phyloP scores from a whole-genome alignment of 2,888 invertebrate genomes.

The Cyrtodaria siliqua region DNA sequence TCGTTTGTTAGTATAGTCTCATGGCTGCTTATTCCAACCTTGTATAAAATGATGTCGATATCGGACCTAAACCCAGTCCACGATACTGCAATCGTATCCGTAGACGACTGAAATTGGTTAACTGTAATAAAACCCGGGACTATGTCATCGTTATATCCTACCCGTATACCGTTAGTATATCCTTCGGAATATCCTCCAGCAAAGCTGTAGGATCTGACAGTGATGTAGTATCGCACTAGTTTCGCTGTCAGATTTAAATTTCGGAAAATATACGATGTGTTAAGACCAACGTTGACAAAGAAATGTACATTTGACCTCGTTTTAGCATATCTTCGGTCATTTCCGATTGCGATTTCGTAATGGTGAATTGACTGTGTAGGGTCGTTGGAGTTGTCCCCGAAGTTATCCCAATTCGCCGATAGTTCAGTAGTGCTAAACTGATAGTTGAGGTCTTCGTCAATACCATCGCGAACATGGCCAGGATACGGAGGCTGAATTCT shows the following conservation, averaged over 20 bases:
- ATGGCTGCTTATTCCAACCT: constrained; percentile 58
- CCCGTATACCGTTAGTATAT: constrained; percentile 74
- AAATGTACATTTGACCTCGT: constrained; percentile 72
- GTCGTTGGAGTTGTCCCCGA: constrained; percentile 65
- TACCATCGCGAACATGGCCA: constrained; percentile 73
- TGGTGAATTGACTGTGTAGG: constrained; percentile 66
- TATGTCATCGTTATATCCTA: constrained; percentile 65
- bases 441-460: constrained; percentile 66
- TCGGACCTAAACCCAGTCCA: constrained; percentile 70
- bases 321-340: constrained; percentile 69
- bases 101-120: constrained; percentile 45
- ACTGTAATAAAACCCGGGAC: constrained; percentile 53
- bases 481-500: constrained; percentile 72
- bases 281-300: constrained; percentile 73
- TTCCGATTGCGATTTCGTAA: constrained; percentile 78
- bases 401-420: constrained; percentile 74
- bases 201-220: constrained; percentile 72
- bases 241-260: constrained; percentile 70
- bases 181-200: constrained; percentile 74
- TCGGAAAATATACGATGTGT: constrained; percentile 68
- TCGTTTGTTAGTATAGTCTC: constrained; percentile 36
- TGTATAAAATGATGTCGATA: constrained; percentile 61
- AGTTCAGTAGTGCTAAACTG: constrained; percentile 63
- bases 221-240: constrained; percentile 71
- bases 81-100: constrained; percentile 50